A percentile compares a stretch with the other conserved stretches of the same genome.
phyloP scores from a whole-genome alignment of 2,113 vertebrate species.

The Callorhinus ursinus region DNA sequence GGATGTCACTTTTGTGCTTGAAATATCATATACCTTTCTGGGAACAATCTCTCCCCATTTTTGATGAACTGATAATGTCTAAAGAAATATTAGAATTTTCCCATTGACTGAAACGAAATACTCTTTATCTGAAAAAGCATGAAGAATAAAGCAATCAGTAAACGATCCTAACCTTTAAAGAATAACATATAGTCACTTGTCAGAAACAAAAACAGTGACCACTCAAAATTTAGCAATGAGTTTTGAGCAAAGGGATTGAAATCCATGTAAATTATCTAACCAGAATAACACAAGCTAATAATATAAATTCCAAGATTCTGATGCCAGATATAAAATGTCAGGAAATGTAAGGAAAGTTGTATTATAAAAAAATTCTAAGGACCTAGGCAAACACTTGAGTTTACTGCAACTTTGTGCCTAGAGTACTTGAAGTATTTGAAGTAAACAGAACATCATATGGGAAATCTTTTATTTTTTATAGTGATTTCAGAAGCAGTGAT shows the following conservation, averaged over 20 bases:
- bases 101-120: background rate
- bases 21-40: background rate
- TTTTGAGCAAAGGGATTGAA: conserved; percentile 14
- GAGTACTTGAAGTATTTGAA: background rate
- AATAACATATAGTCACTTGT: background rate
- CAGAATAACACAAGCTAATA: background rate
- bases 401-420: background rate
- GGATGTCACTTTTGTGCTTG: background rate
- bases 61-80: background rate
- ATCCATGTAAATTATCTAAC: background rate
- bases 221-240: background rate
- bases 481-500: background rate
- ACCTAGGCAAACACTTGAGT: background rate
- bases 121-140: background rate
- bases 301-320: background rate
- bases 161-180: background rate
- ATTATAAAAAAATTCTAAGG: background rate
- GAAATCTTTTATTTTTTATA: background rate
- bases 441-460: background rate
- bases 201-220: background rate
- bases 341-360: background rate
- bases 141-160: background rate
- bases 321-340: background rate
- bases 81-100: background rate
- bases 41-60: background rate